A percentile compares a stretch with the other conserved stretches of the same genome.
These are phyloP conservation scores for Chanos chanos DNA, from an alignment of 2,797 vertebrate species.

Conservation along the genomic window DNA sequence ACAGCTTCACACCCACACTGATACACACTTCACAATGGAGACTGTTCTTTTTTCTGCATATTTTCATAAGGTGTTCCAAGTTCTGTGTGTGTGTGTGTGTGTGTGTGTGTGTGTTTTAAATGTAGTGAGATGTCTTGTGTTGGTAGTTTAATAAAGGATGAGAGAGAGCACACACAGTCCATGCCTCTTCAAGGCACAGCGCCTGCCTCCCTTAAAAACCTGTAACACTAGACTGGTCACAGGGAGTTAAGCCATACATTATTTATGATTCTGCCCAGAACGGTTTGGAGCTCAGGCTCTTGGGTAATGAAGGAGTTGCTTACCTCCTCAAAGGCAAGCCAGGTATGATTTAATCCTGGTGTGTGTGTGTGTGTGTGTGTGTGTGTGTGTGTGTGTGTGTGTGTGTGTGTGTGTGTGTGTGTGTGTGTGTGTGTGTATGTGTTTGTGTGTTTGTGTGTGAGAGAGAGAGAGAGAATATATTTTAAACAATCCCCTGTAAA, in stretches of 20 bases:
- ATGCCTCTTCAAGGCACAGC: constrained; percentile 34
- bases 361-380: neutral
- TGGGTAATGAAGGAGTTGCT: constrained; percentile 45
- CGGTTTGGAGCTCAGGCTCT: constrained; percentile 40
- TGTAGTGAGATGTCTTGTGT: neutral
- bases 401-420: neutral
- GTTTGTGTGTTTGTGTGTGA: neutral
- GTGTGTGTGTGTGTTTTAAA: too few relatives aligned
- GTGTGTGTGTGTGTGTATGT: neutral
- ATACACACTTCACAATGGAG: constrained; percentile 13
- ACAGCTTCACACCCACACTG: constrained; percentile 11
- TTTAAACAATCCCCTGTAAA: constrained; percentile 23
- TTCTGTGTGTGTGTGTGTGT: too few relatives aligned
- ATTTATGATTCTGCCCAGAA: constrained; percentile 41
- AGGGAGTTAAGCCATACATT: constrained; percentile 38
- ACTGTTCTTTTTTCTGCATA: neutral
- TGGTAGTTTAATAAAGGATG: constrained; percentile 20
- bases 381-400: neutral
- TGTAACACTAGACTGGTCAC: constrained; percentile 40
- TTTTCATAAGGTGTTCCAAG: constrained; percentile 5
- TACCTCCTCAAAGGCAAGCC: constrained; percentile 36
- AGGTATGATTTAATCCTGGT: constrained; percentile 18
- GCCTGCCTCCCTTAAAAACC: constrained; percentile 40
- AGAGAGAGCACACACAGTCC: constrained; percentile 1
- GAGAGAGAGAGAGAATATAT: neutral